Evolutionary conservation across 1,140 invertebrate genomes (phyloP), one percentile per base, ranked within the genome.

Genomic region (Meteorus sp.): DNA sequence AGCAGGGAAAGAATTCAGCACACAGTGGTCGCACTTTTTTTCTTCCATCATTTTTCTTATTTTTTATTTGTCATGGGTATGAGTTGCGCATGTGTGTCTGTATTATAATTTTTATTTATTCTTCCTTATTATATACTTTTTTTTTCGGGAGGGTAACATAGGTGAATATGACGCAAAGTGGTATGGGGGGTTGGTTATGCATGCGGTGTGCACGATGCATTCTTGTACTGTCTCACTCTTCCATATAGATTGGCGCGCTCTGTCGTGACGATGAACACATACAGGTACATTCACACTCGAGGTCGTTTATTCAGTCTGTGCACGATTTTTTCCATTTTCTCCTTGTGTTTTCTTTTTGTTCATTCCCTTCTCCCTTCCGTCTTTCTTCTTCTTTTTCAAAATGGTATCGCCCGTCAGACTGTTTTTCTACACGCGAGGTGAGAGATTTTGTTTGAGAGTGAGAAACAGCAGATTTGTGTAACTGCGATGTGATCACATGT

Each of bases 261-360:
- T n/a, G n/a, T n/a, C n/a, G n/a, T n/a, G n/a, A n/a, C n/a, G n/a
- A n/a, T n/a, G n/a, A n/a, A n/a, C n/a, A n/a, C n/a, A n/a, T n/a
- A n/a, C n/a, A n/a, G n/a, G n/a, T 58, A 64, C 59, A 69, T 67
- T 67, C 59, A 69, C 60, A 66, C 62, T 41, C 47, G 53, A 43
- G 53, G 48, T 37, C 52, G 64, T 56, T 60, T 54, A 54, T 60
- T 64, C 59, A 64, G 59, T 50, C 54, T 57, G 20, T 54, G 11
- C 39, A 37, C 41, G 13, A 15, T 58, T 27, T 33, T 54, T 29
- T 29, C 31, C 37, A 27, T 43, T 19, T 50, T 35, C 5, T 56
- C 9, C 17, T 51, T 35, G 2, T 17, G 11, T 17, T 39, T 58
- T 51, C 19, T 55, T 39, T 45, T 55, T 37, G n/a, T n/a, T n/a